These are phyloP conservation scores for Phenganax stokvisi DNA, from an alignment of 92 coral and sea anemone species.

Conservation along the genomic window DNA sequence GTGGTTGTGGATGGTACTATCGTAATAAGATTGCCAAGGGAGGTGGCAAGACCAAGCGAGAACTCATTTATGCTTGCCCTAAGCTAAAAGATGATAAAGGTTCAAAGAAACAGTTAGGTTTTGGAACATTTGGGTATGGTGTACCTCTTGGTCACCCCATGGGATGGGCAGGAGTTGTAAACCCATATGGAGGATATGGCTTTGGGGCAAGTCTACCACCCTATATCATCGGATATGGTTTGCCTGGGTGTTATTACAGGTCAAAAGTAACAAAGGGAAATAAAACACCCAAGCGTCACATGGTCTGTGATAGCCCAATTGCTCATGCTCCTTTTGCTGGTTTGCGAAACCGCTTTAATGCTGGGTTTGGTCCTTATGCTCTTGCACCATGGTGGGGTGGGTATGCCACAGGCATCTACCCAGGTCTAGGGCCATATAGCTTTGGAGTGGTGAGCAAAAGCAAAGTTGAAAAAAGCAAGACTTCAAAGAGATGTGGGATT, in stretches of 20 bases:
- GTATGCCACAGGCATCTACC: conserved; percentile 32
- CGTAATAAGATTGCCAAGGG: conserved; percentile 47
- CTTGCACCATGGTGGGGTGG: conserved; percentile 42
- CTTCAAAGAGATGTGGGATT: conserved; percentile 32
- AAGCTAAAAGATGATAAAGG: conserved; percentile 32
- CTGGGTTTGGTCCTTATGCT: conserved; percentile 36
- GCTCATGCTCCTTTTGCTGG: conserved; percentile 12
- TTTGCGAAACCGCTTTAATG: conserved; percentile 34
- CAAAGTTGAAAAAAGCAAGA: conserved; percentile 23
- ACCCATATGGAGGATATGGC: conserved; percentile 35
- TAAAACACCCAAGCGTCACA: conserved; percentile 14
- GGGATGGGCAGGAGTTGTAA: conserved; percentile 27
- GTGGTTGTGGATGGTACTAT: conserved; percentile 44
- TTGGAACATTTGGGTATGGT: conserved; percentile 27
- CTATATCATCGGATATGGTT: conserved; percentile 13
- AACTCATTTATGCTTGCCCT: conserved; percentile 25
- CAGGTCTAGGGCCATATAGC: conserved; percentile 39
- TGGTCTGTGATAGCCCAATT: conserved; percentile 28
- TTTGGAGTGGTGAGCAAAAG: conserved; percentile 35
- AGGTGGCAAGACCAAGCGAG: conserved; percentile 24
- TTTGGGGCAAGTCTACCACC: conserved; percentile 3
- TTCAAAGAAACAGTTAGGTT: conserved; percentile 48
- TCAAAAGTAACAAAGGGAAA: conserved; percentile 46
- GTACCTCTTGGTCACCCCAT: conserved; percentile 13
- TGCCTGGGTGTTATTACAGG: conserved; percentile 45